phyloP scores from a whole-genome alignment of 2,888 invertebrate genomes.

The Ormyrus nitidulus region DNA sequence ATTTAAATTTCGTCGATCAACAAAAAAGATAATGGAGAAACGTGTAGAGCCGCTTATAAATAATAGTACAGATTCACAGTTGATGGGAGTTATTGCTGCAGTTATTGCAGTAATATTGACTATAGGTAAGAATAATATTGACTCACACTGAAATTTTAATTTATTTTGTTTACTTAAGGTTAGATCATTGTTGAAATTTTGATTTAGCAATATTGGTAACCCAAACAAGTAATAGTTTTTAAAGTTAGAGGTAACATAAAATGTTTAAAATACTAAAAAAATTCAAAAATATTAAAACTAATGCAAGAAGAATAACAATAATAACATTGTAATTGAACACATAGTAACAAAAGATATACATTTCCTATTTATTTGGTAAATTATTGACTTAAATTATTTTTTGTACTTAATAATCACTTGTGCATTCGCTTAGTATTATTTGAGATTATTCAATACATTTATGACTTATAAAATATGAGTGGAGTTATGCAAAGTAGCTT shows the following conservation, averaged over 20 bases:
- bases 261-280: constrained; percentile 51
- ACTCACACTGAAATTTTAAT: background rate
- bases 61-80: constrained; percentile 63
- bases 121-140: constrained; percentile 68
- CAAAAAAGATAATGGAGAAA: constrained; percentile 64
- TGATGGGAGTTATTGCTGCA: constrained; percentile 70
- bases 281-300: constrained; percentile 61
- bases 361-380: constrained; percentile 40
- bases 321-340: constrained; percentile 64
- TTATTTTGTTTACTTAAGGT: constrained; percentile 35
- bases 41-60: constrained; percentile 60
- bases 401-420: constrained; percentile 38
- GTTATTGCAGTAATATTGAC: constrained; percentile 70
- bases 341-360: constrained; percentile 67
- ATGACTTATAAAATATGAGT: background rate
- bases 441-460: constrained; percentile 12
- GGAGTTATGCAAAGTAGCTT: background rate
- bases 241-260: constrained; percentile 48
- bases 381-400: constrained; percentile 28
- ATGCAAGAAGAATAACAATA: constrained; percentile 62
- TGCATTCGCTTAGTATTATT: constrained; percentile 26
- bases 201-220: background rate
- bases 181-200: constrained; percentile 36
- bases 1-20: constrained; percentile 20
- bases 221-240: constrained; percentile 28